Evolutionary conservation across 2,888 invertebrate genomes (phyloP).

Genomic region (Bombyx huttoni): DNA sequence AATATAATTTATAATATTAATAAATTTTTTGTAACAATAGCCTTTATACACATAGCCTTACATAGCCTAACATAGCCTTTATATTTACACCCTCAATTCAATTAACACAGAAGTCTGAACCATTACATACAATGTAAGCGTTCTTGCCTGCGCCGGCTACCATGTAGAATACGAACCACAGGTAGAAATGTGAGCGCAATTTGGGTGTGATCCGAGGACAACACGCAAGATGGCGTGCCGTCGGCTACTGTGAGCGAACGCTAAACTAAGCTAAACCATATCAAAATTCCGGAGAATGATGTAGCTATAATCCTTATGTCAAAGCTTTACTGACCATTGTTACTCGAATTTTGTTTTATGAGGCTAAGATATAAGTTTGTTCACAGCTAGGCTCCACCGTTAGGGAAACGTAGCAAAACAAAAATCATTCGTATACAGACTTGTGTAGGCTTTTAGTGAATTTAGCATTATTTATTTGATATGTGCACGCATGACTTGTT

Average conservation of each 20-base stretch:
- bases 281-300: constrained; percentile 35
- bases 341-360: constrained; percentile 7
- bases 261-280: constrained; percentile 34
- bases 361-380: constrained; percentile 10
- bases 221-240: constrained; percentile 63
- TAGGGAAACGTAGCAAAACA: constrained; percentile 24
- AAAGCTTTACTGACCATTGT: constrained; percentile 16
- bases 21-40: no score
- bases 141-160: constrained; percentile 17
- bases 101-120: constrained; percentile 7
- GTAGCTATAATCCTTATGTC: constrained; percentile 24
- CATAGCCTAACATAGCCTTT: neutral
- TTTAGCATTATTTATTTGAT: constrained; percentile 24
- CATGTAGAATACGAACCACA: constrained; percentile 23
- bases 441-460: constrained; percentile 23
- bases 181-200: constrained; percentile 22
- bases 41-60: no score
- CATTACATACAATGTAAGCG: constrained; percentile 18
- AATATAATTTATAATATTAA: no score
- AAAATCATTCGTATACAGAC: constrained; percentile 27
- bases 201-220: constrained; percentile 26
- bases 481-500: constrained; percentile 19
- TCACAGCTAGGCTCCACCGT: constrained; percentile 13
- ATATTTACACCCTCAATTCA: constrained; percentile 4
- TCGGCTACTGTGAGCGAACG: constrained; percentile 33